Evolutionary conservation across 1,140 invertebrate genomes (phyloP).

Genomic region (Diorhabda sublineata): DNA sequence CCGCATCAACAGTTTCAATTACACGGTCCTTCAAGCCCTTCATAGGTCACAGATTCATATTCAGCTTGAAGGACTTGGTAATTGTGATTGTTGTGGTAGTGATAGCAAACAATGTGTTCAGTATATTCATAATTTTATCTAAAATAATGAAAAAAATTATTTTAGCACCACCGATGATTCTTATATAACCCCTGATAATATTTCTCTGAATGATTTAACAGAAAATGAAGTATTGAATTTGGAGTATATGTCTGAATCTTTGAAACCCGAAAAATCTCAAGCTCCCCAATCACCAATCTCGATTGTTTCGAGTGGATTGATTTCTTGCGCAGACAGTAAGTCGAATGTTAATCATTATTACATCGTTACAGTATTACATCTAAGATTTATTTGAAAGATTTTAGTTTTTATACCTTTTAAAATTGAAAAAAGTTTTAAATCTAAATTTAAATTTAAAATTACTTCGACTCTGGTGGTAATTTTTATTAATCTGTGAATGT

Average conservation of each 20-base stretch:
- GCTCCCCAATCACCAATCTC: slow-evolving; percentile 27
- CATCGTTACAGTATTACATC: no score
- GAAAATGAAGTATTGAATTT: slow-evolving; percentile 10
- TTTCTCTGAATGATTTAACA: slow-evolving; percentile 2
- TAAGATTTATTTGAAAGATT: no score
- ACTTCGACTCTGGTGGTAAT: no score
- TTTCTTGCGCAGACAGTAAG: slow-evolving; percentile 45
- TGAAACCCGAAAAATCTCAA: slow-evolving; percentile 1
- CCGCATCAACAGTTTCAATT: background rate
- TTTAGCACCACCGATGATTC: slow-evolving; percentile 21
- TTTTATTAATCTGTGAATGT: no score
- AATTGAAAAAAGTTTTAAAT: no score
- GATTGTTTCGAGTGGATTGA: slow-evolving; percentile 29
- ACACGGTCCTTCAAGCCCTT: background rate
- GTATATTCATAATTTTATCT: background rate
- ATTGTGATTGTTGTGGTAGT: no score
- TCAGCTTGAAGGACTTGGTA: background rate
- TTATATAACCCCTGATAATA: slow-evolving; percentile 24
- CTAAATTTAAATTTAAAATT: no score
- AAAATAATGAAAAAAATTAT: background rate
- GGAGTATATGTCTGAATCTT: background rate
- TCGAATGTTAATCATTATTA: background rate
- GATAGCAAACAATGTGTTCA: background rate
- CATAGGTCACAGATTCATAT: background rate
- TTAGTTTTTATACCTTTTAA: no score